Conservation (phyloP, 1,140 invertebrate species). For the Adoxophyes honmai region DNA sequence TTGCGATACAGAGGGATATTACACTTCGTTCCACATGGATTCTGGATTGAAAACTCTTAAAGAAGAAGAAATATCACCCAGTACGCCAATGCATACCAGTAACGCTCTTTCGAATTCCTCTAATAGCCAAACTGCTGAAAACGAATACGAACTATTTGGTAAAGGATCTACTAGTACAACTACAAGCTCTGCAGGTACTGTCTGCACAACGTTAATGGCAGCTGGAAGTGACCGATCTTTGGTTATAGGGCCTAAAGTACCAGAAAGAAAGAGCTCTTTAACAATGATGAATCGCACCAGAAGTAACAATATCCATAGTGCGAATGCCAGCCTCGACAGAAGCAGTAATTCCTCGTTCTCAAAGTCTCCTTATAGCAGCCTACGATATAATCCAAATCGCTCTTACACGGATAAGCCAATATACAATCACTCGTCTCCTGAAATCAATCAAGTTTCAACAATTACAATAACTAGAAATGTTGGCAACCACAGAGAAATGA, state of each 20-base stretch:
- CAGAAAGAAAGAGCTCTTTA: constrained; percentile 86
- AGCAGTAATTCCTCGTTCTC: constrained; percentile 62
- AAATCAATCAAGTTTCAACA: constrained; percentile 43
- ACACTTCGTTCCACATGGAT: constrained; percentile 97
- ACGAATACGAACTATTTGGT: constrained; percentile 93
- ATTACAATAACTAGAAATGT: constrained; percentile 65
- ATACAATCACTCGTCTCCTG: constrained; percentile 50
- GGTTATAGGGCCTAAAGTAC: constrained; percentile 82
- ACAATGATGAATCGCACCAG: constrained; percentile 73
- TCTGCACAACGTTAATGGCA: constrained; percentile 87
- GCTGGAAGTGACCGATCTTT: constrained; percentile 78
- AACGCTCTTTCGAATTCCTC: constrained; percentile 79
- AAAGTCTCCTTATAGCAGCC: constrained; percentile 75
- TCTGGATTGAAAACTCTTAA: constrained; percentile 92
- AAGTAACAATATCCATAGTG: constrained; percentile 64
- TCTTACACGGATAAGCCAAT: constrained; percentile 78
- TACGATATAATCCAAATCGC: constrained; percentile 75
- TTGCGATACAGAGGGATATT: constrained; percentile 97
- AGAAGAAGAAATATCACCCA: constrained; percentile 84
- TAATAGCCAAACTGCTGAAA: constrained; percentile 84
- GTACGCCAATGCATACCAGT: constrained; percentile 81
- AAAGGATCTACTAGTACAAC: constrained; percentile 93
- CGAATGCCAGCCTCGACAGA: constrained; percentile 78
- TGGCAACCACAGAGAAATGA: constrained; percentile 69
- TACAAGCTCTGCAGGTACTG: constrained; percentile 92